These are phyloP conservation scores for Andrena hattorfiana DNA, from an alignment of 2,888 invertebrate genomes.

Conservation along the genomic window DNA sequence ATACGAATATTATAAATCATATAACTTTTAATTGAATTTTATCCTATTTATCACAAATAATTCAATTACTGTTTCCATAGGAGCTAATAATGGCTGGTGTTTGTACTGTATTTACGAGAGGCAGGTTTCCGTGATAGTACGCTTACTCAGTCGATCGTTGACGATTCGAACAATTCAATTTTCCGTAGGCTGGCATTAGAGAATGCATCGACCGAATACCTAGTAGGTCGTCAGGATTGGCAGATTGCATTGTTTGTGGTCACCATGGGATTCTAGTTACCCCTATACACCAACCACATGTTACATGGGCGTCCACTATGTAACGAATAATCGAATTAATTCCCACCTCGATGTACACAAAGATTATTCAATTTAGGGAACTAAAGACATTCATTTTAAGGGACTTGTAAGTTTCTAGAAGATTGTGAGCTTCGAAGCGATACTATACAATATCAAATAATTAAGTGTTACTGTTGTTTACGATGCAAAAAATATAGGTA, in stretches of 20 bases:
- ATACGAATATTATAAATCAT: too few relatives aligned
- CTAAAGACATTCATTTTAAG: too few relatives aligned
- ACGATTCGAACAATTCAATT: conserved; percentile 71
- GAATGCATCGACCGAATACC: conserved; percentile 69
- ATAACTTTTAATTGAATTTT: neutral
- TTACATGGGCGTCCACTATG: conserved; percentile 38
- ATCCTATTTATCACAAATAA: neutral
- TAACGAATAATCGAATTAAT: conserved; percentile 2
- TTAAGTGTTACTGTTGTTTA: too few relatives aligned
- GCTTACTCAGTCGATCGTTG: conserved; percentile 50
- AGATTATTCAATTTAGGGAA: neutral
- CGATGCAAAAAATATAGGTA: too few relatives aligned
- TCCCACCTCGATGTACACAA: neutral
- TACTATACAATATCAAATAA: too few relatives aligned
- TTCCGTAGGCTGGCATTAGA: conserved; percentile 64
- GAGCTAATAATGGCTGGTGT: neutral
- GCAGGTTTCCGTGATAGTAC: conserved; percentile 23
- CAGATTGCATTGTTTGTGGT: conserved; percentile 57
- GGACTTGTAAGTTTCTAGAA: too few relatives aligned
- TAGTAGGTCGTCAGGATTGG: conserved; percentile 45
- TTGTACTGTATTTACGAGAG: neutral
- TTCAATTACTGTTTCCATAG: neutral
- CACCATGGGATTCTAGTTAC: conserved; percentile 63
- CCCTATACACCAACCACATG: conserved; percentile 66
- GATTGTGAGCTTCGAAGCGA: too few relatives aligned